Conservation (phyloP, 2,797 vertebrate genomes). For the Picus viridis region DNA sequence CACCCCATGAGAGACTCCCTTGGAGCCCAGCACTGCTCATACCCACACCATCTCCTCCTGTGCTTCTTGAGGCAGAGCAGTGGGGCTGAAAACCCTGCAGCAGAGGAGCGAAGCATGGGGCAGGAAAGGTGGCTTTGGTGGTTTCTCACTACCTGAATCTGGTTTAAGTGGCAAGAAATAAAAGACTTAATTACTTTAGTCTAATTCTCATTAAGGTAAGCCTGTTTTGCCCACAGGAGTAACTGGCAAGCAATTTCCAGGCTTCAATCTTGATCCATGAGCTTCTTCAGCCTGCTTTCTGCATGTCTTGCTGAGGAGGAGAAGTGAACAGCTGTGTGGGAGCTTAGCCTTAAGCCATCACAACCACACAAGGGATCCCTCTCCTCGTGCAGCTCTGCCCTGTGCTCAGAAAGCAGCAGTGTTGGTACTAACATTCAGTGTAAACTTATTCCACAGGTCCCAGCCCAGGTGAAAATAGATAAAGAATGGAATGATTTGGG, state of each 20-base stretch:
- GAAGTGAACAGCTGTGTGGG: not conserved
- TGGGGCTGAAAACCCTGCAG: accelerated
- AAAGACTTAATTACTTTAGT: not conserved
- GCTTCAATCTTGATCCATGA: not conserved
- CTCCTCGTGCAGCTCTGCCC: not conserved
- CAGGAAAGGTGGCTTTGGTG: not conserved
- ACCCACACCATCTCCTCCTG: too few relatives aligned
- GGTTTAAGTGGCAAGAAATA: not conserved
- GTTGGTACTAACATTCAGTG: accelerated
- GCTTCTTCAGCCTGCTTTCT: not conserved
- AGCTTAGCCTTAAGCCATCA: not conserved
- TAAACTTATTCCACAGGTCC: not conserved
- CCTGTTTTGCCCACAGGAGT: not conserved
- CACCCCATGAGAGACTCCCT: accelerated
- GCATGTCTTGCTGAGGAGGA: not conserved
- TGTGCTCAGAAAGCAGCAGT: not conserved
- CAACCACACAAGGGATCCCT: not conserved
- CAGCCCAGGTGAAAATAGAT: not conserved
- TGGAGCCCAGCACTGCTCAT: not conserved
- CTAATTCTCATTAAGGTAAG: not conserved
- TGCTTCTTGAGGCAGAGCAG: accelerated
- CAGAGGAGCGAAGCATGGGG: not conserved
- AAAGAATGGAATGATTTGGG: too few relatives aligned
- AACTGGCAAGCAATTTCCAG: not conserved
- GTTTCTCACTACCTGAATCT: not conserved